Evolutionary conservation across 1,140 invertebrate species (phyloP).

Genomic region (Procambarus virginalis): DNA sequence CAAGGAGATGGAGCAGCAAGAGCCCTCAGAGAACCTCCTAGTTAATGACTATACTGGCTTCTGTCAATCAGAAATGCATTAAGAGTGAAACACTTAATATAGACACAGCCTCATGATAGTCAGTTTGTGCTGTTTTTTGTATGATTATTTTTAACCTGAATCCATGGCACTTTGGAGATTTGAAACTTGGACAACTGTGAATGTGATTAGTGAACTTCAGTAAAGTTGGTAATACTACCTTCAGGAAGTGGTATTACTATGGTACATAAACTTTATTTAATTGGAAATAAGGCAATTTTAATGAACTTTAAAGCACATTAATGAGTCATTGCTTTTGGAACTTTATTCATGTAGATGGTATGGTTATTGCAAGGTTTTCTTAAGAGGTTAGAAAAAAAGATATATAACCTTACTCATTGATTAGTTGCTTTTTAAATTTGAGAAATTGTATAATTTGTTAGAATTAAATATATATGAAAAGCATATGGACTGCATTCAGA

Average conservation of each 20-base stretch:
- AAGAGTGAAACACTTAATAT: slow-evolving; percentile 38
- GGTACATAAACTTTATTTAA: background rate
- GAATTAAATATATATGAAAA: no score
- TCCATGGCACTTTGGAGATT: background rate
- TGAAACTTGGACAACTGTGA: slow-evolving; percentile 5
- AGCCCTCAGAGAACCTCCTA: slow-evolving; percentile 70
- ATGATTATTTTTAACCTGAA: background rate
- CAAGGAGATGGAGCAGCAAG: slow-evolving; percentile 69
- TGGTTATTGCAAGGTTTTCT: no score
- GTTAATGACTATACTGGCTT: slow-evolving; percentile 23
- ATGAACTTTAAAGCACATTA: no score
- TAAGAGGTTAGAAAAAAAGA: no score
- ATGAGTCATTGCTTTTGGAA: no score
- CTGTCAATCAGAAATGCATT: slow-evolving; percentile 38
- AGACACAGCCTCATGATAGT: background rate
- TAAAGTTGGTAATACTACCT: background rate
- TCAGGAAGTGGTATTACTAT: background rate
- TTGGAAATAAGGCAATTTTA: no score
- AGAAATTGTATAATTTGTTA: no score
- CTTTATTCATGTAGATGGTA: no score
- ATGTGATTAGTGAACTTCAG: background rate
- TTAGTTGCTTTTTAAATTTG: no score
- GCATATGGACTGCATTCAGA: no score
- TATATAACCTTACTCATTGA: no score
- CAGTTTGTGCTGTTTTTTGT: slow-evolving; percentile 8